A percentile compares a stretch with the other conserved stretches of the same genome.
These are phyloP conservation scores for Sinelater perroti DNA, from an alignment of 2,888 invertebrate genomes.

Conservation along the genomic window DNA sequence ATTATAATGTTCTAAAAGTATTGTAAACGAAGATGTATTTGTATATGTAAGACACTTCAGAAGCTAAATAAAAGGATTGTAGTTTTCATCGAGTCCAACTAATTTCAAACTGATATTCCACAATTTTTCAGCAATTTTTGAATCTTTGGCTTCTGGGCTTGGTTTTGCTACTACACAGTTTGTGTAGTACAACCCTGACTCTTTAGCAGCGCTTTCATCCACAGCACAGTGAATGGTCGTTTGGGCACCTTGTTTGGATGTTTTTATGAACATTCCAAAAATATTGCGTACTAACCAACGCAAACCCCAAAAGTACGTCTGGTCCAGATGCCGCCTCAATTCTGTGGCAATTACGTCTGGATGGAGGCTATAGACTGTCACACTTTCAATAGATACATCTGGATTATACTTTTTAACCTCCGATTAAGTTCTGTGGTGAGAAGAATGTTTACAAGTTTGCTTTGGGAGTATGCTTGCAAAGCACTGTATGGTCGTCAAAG, in stretches of 20 bases:
- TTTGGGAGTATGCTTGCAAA: slow-evolving; percentile 74
- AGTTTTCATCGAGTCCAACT: slow-evolving; percentile 61
- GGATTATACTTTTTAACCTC: too few relatives aligned
- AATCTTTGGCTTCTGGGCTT: slow-evolving; percentile 64
- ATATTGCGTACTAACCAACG: slow-evolving; percentile 57
- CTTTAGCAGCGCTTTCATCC: slow-evolving; percentile 69
- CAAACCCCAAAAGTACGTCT: slow-evolving; percentile 51
- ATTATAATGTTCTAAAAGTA: too few relatives aligned
- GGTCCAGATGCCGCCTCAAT: slow-evolving; percentile 71
- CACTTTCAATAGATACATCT: slow-evolving; percentile 58
- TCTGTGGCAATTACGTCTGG: slow-evolving; percentile 82
- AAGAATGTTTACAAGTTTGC: slow-evolving; percentile 81
- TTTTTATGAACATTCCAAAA: slow-evolving; percentile 65
- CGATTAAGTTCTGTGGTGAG: slow-evolving; percentile 77
- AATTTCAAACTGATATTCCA: slow-evolving; percentile 70
- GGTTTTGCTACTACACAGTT: slow-evolving; percentile 67
- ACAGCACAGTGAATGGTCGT: slow-evolving; percentile 77
- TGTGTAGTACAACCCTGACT: slow-evolving; percentile 67
- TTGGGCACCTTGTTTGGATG: slow-evolving; percentile 75
- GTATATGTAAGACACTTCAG: too few relatives aligned
- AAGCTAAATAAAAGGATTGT: slow-evolving; percentile 54
- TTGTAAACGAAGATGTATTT: too few relatives aligned
- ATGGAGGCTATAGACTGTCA: slow-evolving; percentile 76
- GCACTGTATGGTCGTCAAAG: slow-evolving; percentile 71
- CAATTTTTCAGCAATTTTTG: slow-evolving; percentile 65